A percentile compares a stretch with the other conserved stretches of the same genome.
phyloP scores from a whole-genome alignment of 2,113 vertebrate genomes.

The Istiophorus platypterus region DNA sequence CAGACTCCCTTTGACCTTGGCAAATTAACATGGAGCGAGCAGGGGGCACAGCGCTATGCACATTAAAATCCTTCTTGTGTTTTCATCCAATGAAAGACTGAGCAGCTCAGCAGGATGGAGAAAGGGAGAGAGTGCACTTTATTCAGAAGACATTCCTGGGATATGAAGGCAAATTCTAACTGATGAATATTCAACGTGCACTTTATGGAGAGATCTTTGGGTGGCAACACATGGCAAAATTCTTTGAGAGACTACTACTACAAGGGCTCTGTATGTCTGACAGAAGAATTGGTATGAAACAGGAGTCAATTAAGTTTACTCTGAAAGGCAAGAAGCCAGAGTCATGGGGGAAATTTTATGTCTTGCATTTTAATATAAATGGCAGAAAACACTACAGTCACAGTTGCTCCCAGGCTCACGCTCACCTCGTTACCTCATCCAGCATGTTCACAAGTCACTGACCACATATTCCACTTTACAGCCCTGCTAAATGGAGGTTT shows the following conservation, averaged over 20 bases:
- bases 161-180: constrained; percentile 30
- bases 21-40: constrained; percentile 54
- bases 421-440: constrained; percentile 17
- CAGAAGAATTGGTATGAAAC: constrained; percentile 37
- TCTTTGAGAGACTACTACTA: not conserved
- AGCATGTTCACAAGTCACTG: constrained; percentile 23
- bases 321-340: constrained; percentile 8
- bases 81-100: constrained; percentile 30
- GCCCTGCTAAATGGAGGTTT: not conserved
- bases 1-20: constrained; percentile 64
- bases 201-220: constrained; percentile 46
- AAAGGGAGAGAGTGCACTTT: constrained; percentile 9
- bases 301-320: constrained; percentile 48
- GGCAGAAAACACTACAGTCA: not conserved
- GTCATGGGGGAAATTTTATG: not conserved
- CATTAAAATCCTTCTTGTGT: constrained; percentile 39
- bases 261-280: constrained; percentile 18
- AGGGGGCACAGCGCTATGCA: constrained; percentile 29
- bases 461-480: not conserved
- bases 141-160: constrained; percentile 48
- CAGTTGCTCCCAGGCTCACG: not conserved
- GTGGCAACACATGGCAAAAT: constrained; percentile 29
- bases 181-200: constrained; percentile 65
- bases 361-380: constrained; percentile 16
- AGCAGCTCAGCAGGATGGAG: constrained; percentile 28